Conservation (phyloP, 2,888 invertebrate species). For the Gasteruption jaculator region DNA sequence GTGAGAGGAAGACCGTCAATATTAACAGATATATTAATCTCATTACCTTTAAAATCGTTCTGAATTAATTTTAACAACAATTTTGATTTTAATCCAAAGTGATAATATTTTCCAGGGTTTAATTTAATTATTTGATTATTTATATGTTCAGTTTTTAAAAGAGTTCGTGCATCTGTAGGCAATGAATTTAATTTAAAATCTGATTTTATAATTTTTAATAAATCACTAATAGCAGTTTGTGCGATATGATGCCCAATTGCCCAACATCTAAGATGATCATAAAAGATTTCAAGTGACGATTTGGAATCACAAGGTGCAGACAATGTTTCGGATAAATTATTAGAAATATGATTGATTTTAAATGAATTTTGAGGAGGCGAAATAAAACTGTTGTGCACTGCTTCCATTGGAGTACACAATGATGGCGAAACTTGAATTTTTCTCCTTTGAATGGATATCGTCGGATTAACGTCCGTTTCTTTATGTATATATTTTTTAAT, state of each 20-base stretch:
- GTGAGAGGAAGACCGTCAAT: constrained; percentile 7
- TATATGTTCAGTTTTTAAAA: neutral
- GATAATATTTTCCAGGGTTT: constrained; percentile 5
- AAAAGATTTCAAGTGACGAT: neutral
- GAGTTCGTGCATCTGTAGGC: neutral
- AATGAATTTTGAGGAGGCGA: constrained; percentile 1
- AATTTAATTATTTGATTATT: neutral
- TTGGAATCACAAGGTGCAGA: neutral
- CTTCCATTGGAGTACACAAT: neutral
- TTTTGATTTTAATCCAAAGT: constrained; percentile 5
- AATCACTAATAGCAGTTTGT: neutral
- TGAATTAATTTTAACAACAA: constrained; percentile 2
- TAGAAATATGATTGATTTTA: neutral
- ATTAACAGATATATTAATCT: constrained; percentile 3
- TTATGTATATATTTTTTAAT: constrained; percentile 3
- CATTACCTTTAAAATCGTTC: neutral
- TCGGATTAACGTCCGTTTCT: too few species aligned
- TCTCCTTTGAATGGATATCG: constrained; percentile 6
- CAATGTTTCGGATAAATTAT: constrained; percentile 1
- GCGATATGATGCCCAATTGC: constrained; percentile 4
- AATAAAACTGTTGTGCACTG: constrained; percentile 4
- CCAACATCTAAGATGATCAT: constrained; percentile 1
- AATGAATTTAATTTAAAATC: neutral
- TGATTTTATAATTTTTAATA: constrained; percentile 7
- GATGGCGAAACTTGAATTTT: constrained; percentile 1